Conservation (phyloP, 2,797 vertebrate species). For the Odontamblyopus rebecca region DNA sequence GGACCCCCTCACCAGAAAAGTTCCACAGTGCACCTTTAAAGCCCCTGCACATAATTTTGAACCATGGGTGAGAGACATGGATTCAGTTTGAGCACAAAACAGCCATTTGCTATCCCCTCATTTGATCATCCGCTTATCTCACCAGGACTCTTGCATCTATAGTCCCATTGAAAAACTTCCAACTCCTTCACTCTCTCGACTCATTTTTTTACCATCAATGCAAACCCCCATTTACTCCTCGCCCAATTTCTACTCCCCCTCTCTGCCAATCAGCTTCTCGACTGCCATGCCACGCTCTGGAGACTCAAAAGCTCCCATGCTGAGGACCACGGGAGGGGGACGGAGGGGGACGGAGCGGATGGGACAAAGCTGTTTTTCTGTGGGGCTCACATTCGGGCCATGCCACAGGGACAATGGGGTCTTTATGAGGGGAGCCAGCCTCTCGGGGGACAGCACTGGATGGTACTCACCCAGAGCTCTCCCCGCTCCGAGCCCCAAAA, state of each 20-base stretch:
- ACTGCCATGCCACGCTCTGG: constrained; percentile 60
- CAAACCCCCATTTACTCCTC: neutral
- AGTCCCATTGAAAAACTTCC: neutral
- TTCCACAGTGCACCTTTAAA: too few species aligned
- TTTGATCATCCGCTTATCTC: neutral
- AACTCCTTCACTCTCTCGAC: constrained; percentile 12
- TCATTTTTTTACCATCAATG: constrained; percentile 15
- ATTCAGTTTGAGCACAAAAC: too few species aligned
- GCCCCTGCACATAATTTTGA: too few species aligned
- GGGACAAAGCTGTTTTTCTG: constrained; percentile 81
- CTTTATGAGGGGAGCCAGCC: constrained; percentile 74
- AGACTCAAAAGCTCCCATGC: constrained; percentile 78
- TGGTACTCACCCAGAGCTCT: constrained; percentile 57
- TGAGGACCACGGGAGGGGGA: constrained; percentile 52
- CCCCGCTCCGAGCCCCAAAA: constrained; percentile 38
- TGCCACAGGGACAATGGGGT: constrained; percentile 75
- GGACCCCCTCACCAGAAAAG: too few species aligned
- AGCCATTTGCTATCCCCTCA: neutral
- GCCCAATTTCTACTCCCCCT: constrained; percentile 21
- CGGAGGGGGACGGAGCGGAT: constrained; percentile 66
- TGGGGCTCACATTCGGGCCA: constrained; percentile 76
- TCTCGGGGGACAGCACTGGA: constrained; percentile 63
- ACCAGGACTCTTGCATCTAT: neutral
- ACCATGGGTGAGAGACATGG: too few species aligned
- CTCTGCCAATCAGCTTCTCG: constrained; percentile 25